These are phyloP conservation scores for Dendroctonus valens DNA, from an alignment of 1,140 invertebrate genomes.

Conservation along the genomic window DNA sequence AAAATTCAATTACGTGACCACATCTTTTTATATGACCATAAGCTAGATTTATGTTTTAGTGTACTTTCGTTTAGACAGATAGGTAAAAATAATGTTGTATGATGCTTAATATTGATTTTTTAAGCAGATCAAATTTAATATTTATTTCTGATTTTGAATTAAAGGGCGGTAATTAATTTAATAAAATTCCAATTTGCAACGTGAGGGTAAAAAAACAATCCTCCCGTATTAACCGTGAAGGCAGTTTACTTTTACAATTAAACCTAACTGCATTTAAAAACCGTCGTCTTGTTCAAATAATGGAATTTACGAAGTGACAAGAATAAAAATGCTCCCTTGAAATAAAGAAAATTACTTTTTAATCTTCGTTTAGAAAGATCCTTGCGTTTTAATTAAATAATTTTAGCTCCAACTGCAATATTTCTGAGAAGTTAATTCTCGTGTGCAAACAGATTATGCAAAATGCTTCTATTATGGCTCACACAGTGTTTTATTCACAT, in stretches of 20 bases:
- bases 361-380: neutral
- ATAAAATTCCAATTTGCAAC: no score
- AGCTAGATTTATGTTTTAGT: conserved; percentile 26
- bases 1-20: conserved; percentile 31
- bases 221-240: neutral
- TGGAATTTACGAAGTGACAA: conserved; percentile 6
- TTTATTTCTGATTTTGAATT: no score
- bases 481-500: no score
- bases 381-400: neutral
- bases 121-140: no score
- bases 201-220: no score
- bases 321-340: neutral
- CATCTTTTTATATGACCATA: conserved; percentile 31
- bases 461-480: no score
- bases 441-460: no score
- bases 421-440: no score
- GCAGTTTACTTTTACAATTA: conserved; percentile 2
- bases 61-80: conserved; percentile 4
- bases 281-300: neutral
- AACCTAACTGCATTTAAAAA: conserved; percentile 3
- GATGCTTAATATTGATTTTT: neutral
- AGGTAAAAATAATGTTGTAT: neutral
- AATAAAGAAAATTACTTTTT: conserved; percentile 10
- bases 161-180: no score
- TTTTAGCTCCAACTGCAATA: no score